Percentiles rank a stretch among this genome's conserved stretches.
These are phyloP conservation scores for Nothoprocta perdicaria DNA, from an alignment of 2,113 vertebrate genomes.

Conservation along the genomic window DNA sequence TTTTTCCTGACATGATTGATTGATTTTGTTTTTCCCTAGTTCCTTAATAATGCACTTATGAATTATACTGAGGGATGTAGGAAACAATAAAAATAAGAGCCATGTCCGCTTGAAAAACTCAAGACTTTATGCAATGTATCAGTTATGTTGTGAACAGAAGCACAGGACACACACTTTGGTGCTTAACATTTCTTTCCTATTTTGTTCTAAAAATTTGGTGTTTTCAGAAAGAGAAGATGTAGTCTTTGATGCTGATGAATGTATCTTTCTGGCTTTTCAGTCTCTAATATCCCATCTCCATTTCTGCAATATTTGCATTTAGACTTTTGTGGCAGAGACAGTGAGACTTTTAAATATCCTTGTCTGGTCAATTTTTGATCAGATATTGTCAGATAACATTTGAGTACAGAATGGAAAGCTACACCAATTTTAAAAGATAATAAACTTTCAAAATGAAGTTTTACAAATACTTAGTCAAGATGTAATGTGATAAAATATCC, in stretches of 20 bases:
- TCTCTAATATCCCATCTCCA: conserved; percentile 7
- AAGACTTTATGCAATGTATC: conserved; percentile 25
- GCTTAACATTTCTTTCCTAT: neutral
- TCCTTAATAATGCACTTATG: conserved; percentile 60
- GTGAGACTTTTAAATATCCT: conserved; percentile 59
- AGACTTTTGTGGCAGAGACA: conserved; percentile 21
- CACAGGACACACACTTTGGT: neutral
- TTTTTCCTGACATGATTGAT: conserved; percentile 28
- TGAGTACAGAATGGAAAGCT: conserved; percentile 34
- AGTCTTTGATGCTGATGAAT: conserved; percentile 34
- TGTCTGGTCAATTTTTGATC: conserved; percentile 58
- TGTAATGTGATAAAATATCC: conserved; percentile 6
- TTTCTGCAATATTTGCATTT: neutral
- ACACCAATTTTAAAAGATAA: conserved; percentile 40
- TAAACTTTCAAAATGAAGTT: conserved; percentile 46
- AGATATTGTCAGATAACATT: conserved; percentile 54
- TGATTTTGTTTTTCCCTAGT: conserved; percentile 5
- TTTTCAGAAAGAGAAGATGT: conserved; percentile 41
- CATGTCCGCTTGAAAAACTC: conserved; percentile 8
- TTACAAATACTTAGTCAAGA: conserved; percentile 44
- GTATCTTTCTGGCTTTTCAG: conserved; percentile 6
- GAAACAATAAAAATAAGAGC: conserved; percentile 3
- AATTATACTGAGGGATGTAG: neutral
- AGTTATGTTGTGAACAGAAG: neutral
- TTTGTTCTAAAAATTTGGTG: conserved; percentile 26